Percentiles rank a stretch among this genome's conserved stretches.
These are phyloP conservation scores for Asteroscopus sphinx DNA, from an alignment of 2,888 invertebrate species.

Conservation along the genomic window DNA sequence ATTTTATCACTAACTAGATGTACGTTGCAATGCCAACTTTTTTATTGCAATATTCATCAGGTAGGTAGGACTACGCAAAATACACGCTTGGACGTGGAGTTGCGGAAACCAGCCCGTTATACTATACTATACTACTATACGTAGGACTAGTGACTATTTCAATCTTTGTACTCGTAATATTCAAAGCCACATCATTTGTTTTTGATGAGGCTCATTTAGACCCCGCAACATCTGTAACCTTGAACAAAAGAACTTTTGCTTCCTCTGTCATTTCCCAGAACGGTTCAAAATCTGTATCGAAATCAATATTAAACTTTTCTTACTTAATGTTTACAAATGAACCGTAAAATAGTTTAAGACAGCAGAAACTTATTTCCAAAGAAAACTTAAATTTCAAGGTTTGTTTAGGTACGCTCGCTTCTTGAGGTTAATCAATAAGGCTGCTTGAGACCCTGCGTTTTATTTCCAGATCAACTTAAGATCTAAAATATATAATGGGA, in stretches of 20 bases:
- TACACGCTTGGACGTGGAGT: too few species aligned
- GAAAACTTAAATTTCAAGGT: conserved; percentile 20
- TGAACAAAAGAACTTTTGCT: conserved; percentile 12
- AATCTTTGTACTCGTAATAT: conserved; percentile 20
- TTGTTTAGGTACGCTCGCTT: background rate
- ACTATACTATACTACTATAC: background rate
- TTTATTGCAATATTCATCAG: too few species aligned
- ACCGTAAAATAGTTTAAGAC: conserved; percentile 17
- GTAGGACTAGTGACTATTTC: conserved; percentile 19
- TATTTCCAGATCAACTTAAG: too few species aligned
- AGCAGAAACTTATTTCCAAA: conserved; percentile 1
- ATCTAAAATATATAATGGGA: too few species aligned
- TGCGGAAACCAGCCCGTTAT: too few species aligned
- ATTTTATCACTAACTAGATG: too few species aligned
- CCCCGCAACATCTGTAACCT: conserved; percentile 11
- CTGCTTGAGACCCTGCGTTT: too few species aligned
- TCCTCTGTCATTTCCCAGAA: conserved; percentile 2
- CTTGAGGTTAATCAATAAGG: too few species aligned
- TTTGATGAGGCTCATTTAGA: conserved; percentile 40
- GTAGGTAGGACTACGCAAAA: too few species aligned
- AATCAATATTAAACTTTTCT: conserved; percentile 19
- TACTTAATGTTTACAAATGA: conserved; percentile 8
- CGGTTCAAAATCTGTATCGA: conserved; percentile 15
- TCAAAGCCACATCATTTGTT: conserved; percentile 30
- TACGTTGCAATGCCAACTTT: too few species aligned